phyloP scores from a whole-genome alignment of 2,888 invertebrate genomes.

The Ctena decussata region DNA sequence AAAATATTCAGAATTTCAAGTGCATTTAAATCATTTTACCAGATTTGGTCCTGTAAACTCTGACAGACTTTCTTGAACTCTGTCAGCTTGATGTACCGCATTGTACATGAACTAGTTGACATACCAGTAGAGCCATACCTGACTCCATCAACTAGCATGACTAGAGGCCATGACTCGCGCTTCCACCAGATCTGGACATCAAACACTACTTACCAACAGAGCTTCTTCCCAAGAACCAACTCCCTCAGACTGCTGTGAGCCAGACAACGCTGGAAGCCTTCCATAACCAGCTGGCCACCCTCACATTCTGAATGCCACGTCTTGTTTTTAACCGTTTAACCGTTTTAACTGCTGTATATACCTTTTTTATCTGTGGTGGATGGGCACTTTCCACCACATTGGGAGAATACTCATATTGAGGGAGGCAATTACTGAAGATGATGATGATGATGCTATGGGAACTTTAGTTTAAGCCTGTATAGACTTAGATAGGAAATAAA shows the following conservation, averaged over 20 bases:
- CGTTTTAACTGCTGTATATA: background rate
- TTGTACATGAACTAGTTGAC: too few species aligned
- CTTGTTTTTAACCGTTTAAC: background rate
- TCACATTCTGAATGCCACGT: background rate
- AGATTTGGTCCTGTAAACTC: too few species aligned
- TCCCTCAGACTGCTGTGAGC: background rate
- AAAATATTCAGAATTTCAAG: too few species aligned
- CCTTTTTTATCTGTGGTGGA: background rate
- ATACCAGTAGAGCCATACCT: too few species aligned
- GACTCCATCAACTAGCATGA: background rate
- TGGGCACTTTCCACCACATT: constrained; percentile 4
- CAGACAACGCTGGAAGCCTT: background rate
- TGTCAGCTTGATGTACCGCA: too few species aligned
- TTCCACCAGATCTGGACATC: background rate
- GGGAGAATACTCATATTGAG: background rate
- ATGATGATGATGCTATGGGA: constrained; percentile 9
- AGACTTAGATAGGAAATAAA: too few species aligned
- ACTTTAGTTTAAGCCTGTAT: too few species aligned
- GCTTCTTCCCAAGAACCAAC: background rate
- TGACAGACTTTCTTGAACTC: too few species aligned
- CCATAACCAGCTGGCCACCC: background rate
- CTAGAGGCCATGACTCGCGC: background rate
- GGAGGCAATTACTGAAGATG: background rate
- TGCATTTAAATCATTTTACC: too few species aligned
- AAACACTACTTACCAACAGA: background rate